These are phyloP conservation scores for Epizoanthus rinbou DNA, from an alignment of 92 coral and sea anemone species.

Conservation along the genomic window DNA sequence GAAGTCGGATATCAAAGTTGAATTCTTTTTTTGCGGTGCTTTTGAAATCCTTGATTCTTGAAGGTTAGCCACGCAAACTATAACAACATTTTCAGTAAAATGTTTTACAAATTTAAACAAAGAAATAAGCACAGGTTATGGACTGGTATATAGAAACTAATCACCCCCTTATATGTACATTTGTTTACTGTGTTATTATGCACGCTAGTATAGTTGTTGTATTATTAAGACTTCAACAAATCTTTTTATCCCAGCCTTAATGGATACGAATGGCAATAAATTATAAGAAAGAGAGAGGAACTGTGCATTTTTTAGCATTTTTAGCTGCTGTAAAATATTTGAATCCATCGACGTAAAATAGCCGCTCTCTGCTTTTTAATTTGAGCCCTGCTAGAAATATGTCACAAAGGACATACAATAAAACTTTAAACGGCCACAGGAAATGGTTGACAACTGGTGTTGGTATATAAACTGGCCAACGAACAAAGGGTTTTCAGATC, in stretches of 20 bases:
- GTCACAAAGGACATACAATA: background rate
- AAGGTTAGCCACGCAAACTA: background rate
- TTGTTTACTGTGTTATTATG: conserved; percentile 3
- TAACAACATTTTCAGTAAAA: background rate
- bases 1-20: too few species aligned
- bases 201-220: background rate
- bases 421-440: conserved; percentile 30
- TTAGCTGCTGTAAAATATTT: background rate
- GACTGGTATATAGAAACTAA: background rate
- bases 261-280: too few species aligned
- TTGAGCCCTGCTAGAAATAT: background rate
- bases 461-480: background rate
- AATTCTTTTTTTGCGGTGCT: too few species aligned
- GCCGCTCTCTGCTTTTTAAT: background rate
- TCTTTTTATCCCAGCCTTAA: background rate
- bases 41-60: too few species aligned
- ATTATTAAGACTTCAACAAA: background rate
- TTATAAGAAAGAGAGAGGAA: background rate
- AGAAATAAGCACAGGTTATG: background rate
- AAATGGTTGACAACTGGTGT: background rate
- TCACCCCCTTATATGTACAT: background rate
- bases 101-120: background rate
- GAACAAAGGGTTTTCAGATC: conserved; percentile 26
- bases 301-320: background rate
- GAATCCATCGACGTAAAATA: background rate